Evolutionary conservation across 1,140 invertebrate genomes (phyloP).

Genomic region (Watersipora subatra): DNA sequence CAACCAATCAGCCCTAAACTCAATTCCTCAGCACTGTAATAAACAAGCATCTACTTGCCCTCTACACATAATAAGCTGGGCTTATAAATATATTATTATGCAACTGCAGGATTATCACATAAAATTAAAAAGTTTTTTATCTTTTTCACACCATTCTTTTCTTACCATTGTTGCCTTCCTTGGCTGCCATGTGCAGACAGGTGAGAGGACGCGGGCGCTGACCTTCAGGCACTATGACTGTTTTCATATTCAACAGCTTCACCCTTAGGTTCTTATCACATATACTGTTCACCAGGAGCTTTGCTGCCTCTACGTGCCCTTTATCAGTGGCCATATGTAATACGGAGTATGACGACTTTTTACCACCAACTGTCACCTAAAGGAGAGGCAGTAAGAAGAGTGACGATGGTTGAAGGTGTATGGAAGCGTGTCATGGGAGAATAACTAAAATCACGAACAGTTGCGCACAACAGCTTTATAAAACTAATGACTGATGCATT

Average conservation of each 20-base stretch:
- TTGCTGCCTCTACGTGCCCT: constrained; percentile 17
- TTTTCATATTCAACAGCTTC: constrained; percentile 19
- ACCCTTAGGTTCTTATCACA: constrained; percentile 6
- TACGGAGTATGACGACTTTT: not conserved
- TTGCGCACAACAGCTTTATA: no score
- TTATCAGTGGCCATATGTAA: constrained; percentile 22
- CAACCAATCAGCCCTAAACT: no score
- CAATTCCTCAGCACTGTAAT: no score
- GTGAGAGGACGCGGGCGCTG: constrained; percentile 28
- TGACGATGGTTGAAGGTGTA: no score
- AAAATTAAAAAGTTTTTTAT: not conserved
- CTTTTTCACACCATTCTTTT: not conserved
- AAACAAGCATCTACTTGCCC: no score
- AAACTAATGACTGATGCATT: no score
- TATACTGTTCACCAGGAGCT: constrained; percentile 16
- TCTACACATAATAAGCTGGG: no score
- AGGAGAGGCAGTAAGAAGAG: no score
- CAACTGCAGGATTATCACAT: no score
- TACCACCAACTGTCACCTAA: not conserved
- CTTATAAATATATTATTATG: no score
- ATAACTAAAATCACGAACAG: no score
- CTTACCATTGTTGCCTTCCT: constrained; percentile 16
- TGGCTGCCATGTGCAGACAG: constrained; percentile 26
- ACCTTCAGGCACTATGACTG: constrained; percentile 23
- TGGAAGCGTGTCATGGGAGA: no score